Conservation (phyloP, 2,797 vertebrate genomes). For the Moxostoma hubbsi region DNA sequence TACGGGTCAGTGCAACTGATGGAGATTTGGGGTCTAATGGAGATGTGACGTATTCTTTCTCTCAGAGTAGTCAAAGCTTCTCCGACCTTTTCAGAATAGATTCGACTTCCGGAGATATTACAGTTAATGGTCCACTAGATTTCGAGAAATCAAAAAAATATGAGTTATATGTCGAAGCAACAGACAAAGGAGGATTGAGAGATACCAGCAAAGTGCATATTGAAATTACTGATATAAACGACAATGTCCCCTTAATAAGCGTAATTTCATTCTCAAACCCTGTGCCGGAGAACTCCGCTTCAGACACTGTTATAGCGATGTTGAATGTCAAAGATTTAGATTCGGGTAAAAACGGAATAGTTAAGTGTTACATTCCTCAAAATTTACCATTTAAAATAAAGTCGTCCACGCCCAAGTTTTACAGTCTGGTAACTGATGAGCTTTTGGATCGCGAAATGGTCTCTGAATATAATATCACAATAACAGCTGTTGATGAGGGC, state of each 20-base stretch:
- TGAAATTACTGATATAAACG: constrained; percentile 57
- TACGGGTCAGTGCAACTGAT: constrained; percentile 66
- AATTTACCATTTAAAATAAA: constrained; percentile 49
- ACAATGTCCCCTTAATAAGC: constrained; percentile 53
- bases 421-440: constrained; percentile 54
- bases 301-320: constrained; percentile 52
- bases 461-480: constrained; percentile 57
- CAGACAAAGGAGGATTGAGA: constrained; percentile 25
- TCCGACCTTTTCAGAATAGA: constrained; percentile 62
- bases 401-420: constrained; percentile 44
- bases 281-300: constrained; percentile 45
- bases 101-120: constrained; percentile 44
- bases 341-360: constrained; percentile 51
- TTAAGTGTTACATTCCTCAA: constrained; percentile 26
- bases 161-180: constrained; percentile 66
- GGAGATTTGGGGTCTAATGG: constrained; percentile 66
- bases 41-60: constrained; percentile 65
- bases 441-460: constrained; percentile 54
- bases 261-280: constrained; percentile 54
- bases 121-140: constrained; percentile 61
- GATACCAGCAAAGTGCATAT: constrained; percentile 51
- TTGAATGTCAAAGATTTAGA: constrained; percentile 59
- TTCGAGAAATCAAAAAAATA: constrained; percentile 66
- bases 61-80: constrained; percentile 63
- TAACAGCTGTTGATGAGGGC: constrained; percentile 56